Evolutionary conservation across 2,113 vertebrate genomes (phyloP).

Genomic region (Puntigrus tetrazona): DNA sequence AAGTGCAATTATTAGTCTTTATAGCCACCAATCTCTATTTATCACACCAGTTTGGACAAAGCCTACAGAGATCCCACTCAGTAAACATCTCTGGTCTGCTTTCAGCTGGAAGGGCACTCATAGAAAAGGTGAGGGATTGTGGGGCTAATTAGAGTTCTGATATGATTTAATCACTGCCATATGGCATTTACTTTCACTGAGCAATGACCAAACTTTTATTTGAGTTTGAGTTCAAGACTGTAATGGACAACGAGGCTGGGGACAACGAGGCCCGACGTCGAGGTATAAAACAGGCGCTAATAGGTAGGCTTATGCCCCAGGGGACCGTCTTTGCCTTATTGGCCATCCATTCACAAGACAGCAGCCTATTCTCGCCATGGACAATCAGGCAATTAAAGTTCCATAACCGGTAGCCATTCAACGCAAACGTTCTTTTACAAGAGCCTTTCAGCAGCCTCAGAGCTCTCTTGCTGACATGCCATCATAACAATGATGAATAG

Average conservation of each 20-base stretch:
- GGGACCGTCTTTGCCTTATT: conserved; percentile 68
- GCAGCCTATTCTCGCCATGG: conserved; percentile 63
- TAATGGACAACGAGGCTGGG: conserved; percentile 2
- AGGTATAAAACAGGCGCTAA: conserved; percentile 64
- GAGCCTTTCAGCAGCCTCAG: conserved; percentile 63
- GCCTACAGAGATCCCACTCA: not conserved
- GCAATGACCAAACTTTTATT: conserved; percentile 45
- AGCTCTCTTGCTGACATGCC: conserved; percentile 65
- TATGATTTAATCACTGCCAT: conserved; percentile 41
- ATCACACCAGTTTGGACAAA: not conserved
- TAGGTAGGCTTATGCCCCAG: conserved; percentile 65
- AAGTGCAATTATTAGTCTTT: not conserved
- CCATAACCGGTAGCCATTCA: conserved; percentile 67
- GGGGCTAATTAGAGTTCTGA: conserved; percentile 35
- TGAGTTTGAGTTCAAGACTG: conserved; percentile 13
- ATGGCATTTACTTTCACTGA: conserved; percentile 45
- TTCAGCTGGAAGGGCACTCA: not conserved
- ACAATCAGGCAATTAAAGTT: conserved; percentile 79
- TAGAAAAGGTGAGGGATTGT: not conserved
- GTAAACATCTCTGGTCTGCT: not conserved
- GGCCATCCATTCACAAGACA: conserved; percentile 77
- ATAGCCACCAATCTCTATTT: not conserved
- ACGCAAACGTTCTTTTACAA: conserved; percentile 66
- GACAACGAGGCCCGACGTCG: not conserved
- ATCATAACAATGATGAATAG: conserved; percentile 78